Evolutionary conservation across 2,113 vertebrate genomes (phyloP).

Genomic region (Callospermophilus lateralis): DNA sequence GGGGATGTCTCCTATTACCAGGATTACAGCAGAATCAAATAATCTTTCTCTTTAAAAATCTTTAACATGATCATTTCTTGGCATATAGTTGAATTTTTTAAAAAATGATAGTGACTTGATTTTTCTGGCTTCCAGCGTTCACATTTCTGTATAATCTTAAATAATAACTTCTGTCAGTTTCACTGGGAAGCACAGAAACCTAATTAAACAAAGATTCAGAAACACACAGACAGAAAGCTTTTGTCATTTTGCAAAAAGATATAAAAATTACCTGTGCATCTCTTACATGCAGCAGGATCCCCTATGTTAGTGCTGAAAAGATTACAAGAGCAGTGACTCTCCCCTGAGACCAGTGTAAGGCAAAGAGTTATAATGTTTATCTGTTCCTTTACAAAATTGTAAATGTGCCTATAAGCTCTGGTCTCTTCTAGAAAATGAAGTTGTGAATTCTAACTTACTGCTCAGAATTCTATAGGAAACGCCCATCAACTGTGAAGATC

Average conservation of each 20-base stretch:
- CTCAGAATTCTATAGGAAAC: constrained; percentile 4
- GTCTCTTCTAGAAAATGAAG: background rate
- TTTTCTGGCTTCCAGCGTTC: background rate
- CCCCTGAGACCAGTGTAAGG: background rate
- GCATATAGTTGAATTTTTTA: background rate
- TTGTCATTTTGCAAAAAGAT: constrained; percentile 36
- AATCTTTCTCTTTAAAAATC: background rate
- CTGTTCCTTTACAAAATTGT: background rate
- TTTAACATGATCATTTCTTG: background rate
- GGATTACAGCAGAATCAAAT: background rate
- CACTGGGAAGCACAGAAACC: background rate
- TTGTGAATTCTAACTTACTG: background rate
- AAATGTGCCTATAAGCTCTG: background rate
- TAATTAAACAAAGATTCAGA: constrained; percentile 8
- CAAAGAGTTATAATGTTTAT: background rate
- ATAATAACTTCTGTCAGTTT: constrained; percentile 50
- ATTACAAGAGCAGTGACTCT: background rate
- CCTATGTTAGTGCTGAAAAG: background rate
- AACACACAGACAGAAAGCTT: background rate
- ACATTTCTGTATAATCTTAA: background rate
- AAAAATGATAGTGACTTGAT: constrained; percentile 18
- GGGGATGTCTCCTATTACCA: background rate
- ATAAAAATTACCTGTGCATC: background rate
- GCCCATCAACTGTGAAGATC: background rate
- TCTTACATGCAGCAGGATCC: background rate